A percentile compares a stretch with the other conserved stretches of the same genome.
Conservation (phyloP, 2,113 vertebrate species). For the Eulemur rufifrons region DNA sequence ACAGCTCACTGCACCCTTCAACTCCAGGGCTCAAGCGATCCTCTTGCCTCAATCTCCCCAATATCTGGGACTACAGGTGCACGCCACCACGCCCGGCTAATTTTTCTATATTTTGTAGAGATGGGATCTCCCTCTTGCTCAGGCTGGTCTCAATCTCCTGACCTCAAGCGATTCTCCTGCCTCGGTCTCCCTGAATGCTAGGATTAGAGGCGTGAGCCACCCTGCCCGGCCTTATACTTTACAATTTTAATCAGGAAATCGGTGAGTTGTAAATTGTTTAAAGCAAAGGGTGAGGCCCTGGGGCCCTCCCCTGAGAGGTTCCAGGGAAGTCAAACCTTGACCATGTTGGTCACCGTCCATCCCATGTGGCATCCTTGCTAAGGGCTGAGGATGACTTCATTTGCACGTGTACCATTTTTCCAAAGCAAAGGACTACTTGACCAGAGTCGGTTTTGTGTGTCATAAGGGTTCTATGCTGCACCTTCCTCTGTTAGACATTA, state of each 20-base stretch:
- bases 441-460: fast-evolving
- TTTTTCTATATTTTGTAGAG: too few relatives aligned
- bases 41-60: too few relatives aligned
- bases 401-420: neutral
- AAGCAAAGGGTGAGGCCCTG: neutral
- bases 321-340: fast-evolving
- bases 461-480: fast-evolving
- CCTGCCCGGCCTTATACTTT: too few relatives aligned
- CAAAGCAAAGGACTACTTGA: fast-evolving
- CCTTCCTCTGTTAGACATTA: neutral
- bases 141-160: too few relatives aligned
- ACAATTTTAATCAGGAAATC: neutral
- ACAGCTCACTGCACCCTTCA: too few relatives aligned
- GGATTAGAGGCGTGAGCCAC: too few relatives aligned
- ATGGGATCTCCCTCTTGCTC: too few relatives aligned
- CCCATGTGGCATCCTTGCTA: fast-evolving
- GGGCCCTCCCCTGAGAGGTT: neutral
- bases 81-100: too few relatives aligned
- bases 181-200: too few relatives aligned
- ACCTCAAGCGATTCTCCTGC: too few relatives aligned
- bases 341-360: fast-evolving
- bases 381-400: neutral
- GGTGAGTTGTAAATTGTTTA: neutral
- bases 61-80: too few relatives aligned
- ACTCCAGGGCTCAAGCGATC: too few relatives aligned